Percentiles rank a stretch among this genome's conserved stretches.
phyloP scores from a whole-genome alignment of 2,113 vertebrate species.

The Otis tarda region DNA sequence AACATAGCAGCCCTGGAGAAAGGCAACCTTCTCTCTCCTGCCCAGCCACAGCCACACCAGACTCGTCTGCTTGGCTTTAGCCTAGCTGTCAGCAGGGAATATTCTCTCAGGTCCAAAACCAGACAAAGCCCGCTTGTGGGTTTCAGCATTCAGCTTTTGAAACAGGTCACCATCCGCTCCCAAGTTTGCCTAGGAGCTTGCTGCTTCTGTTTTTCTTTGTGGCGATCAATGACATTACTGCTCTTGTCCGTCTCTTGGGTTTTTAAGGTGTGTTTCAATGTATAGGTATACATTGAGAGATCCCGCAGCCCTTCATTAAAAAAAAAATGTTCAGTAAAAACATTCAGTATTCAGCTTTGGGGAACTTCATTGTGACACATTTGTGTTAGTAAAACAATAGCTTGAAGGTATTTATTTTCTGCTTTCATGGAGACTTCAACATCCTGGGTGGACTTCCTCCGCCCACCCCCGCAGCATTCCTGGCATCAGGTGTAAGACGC shows the following conservation, averaged over 20 bases:
- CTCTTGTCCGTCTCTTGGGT: not conserved
- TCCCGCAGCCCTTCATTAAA: not conserved
- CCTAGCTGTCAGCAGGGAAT: not conserved
- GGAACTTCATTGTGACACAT: not conserved
- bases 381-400: not conserved
- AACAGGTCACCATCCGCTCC: not conserved
- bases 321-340: not conserved
- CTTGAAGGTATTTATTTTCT: not conserved
- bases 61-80: not conserved
- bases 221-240: not conserved
- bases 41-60: not conserved
- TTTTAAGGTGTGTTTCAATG: not conserved
- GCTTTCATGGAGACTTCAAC: not conserved
- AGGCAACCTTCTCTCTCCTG: not conserved
- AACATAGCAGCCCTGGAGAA: not conserved
- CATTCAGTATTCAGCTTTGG: not conserved
- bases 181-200: not conserved
- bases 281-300: not conserved
- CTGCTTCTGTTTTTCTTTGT: not conserved
- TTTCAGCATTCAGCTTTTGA: not conserved
- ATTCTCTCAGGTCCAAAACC: not conserved
- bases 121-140: not conserved
- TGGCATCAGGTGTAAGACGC: not conserved
- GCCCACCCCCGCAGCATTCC: no score
- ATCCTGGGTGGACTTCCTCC: not conserved